Conservation (phyloP, 2,113 vertebrate species). For the Sapayoa aenigma region DNA sequence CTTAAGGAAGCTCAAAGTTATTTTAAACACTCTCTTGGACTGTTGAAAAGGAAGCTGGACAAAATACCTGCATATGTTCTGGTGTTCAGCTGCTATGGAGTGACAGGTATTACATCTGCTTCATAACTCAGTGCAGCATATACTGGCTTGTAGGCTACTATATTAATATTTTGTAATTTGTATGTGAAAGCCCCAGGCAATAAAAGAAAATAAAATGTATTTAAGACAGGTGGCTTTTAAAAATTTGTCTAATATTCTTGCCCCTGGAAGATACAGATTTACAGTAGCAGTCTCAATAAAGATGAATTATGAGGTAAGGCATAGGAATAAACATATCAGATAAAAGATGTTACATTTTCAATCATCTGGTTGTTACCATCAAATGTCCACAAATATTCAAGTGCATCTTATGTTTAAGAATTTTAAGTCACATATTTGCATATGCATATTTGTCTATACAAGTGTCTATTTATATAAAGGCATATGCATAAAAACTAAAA, state of each 20-base stretch:
- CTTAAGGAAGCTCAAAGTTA: neutral
- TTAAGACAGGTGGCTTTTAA: neutral
- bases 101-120: neutral
- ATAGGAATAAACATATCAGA: neutral
- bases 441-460: neutral
- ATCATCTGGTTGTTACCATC: neutral
- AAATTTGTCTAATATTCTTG: neutral
- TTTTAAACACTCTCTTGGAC: neutral
- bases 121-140: neutral
- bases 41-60: neutral
- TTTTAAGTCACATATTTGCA: neutral
- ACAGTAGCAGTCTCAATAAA: neutral
- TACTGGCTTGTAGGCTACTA: neutral
- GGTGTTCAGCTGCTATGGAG: neutral
- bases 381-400: neutral
- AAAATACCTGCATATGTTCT: neutral
- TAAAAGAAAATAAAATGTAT: neutral
- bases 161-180: neutral
- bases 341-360: neutral
- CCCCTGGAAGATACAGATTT: neutral
- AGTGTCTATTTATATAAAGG: neutral
- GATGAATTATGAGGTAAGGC: neutral
- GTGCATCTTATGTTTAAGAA: neutral
- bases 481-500: neutral
- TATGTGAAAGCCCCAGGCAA: neutral